Evolutionary conservation across 2,888 invertebrate species (phyloP), one percentile per base, ranked within the genome.

Genomic region (Schrankia costaestrigalis): DNA sequence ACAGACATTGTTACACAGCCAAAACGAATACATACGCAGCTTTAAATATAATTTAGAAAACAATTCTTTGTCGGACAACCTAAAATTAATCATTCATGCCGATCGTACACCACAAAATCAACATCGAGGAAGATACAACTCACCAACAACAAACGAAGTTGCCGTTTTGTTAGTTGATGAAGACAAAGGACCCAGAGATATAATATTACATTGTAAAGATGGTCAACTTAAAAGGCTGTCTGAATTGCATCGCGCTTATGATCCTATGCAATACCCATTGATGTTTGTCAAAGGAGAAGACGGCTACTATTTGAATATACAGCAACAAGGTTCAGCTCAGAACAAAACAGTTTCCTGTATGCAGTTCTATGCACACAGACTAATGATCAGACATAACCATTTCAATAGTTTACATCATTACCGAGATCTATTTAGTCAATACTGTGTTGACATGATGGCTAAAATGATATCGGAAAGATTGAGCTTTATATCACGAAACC

Each of bases 321-420:
- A 29, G 8, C 35, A 26, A 21, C 24, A 19, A n/a, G n/a, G 8
- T 30, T 22, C 55, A 1, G 24, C 37, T 4, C 31, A 35, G 3
- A 50, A 46, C 13, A 55, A 58, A 39, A 61, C 51, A 38, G 22
- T 30, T 1, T 15, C 22, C 3, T 30, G 30, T 10, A 62, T 55
- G 54, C 46, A 61, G 15, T 62, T 50, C 46, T 54, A 57, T 47
- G 37, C 49, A 31, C 47, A 22, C 31, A 36, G 52, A 8, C 31
- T 61, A 3, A 52, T 56, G 55, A 1, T 48, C 12, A 50, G 50
- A 34, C 3, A 21, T 12, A 36, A 48, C 21, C 11, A 8, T 32
- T 48, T 46, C 34, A 46, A 57, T 42, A 1, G 28, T 0, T 17
- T 45, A 22, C 42, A 39, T 50, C 44, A 44, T 46, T 51, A 36